Conservation (phyloP, 2,888 invertebrate genomes). For the Chymomyza procnemis region DNA sequence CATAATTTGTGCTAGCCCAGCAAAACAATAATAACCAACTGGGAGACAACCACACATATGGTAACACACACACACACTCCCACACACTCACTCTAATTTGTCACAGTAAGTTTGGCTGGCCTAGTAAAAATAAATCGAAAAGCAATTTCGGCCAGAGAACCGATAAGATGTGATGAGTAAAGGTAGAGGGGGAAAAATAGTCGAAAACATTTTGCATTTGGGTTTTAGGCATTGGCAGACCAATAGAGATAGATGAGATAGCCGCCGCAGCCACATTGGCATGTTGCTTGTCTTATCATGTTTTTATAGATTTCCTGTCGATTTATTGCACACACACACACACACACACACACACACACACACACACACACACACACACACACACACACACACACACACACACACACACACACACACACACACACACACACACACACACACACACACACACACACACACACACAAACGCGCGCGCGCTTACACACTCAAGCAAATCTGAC, state of each 20-base stretch:
- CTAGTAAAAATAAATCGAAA: conserved; percentile 65
- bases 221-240: background rate
- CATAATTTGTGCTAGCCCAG: conserved; percentile 35
- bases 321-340: conserved; percentile 59
- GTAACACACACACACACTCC: conserved; percentile 22
- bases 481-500: conserved; percentile 71
- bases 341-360: conserved; percentile 10
- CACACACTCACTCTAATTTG: conserved; percentile 56
- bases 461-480: too few relatives aligned
- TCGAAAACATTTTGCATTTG: background rate
- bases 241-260: background rate
- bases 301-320: conserved; percentile 72
- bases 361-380: background rate
- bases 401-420: conserved; percentile 24
- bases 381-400: conserved; percentile 13
- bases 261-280: conserved; percentile 66
- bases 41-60: conserved; percentile 1
- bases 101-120: conserved; percentile 40
- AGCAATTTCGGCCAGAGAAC: conserved; percentile 61
- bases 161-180: conserved; percentile 7
- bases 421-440: too few relatives aligned
- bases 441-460: conserved; percentile 29
- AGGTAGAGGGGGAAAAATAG: background rate
- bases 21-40: conserved; percentile 13
- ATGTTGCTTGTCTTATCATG: conserved; percentile 72